A percentile compares a stretch with the other conserved stretches of the same genome.
Conservation (phyloP, 2,888 invertebrate species). For the Mythimna lalbum region DNA sequence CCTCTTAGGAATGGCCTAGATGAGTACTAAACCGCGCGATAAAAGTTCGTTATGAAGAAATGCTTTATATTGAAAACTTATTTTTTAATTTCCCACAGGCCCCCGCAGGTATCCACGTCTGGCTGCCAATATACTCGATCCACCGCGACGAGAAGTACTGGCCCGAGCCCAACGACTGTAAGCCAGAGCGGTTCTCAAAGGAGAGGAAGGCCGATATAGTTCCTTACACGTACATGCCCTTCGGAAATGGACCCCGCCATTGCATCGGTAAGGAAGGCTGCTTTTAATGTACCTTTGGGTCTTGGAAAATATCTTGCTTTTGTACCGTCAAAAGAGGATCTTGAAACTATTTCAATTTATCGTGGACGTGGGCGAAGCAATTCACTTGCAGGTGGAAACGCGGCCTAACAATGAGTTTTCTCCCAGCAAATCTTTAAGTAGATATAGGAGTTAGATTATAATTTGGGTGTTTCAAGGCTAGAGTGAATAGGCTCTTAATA, state of each 20-base stretch:
- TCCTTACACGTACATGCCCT: slow-evolving; percentile 83
- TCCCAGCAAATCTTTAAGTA: no score
- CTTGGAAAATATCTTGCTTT: not conserved
- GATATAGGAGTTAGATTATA: no score
- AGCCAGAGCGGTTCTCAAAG: slow-evolving; percentile 75
- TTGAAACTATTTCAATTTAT: not conserved
- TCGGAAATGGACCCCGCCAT: slow-evolving; percentile 85
- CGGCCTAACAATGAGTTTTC: no score
- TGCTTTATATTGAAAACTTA: no score
- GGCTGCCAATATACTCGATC: slow-evolving; percentile 79
- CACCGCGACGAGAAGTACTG: slow-evolving; percentile 84
- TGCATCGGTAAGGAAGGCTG: slow-evolving; percentile 79
- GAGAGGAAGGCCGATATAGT: slow-evolving; percentile 71
- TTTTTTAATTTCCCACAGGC: slow-evolving; percentile 64
- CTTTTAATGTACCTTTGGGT: not conserved
- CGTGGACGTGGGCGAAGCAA: no score
- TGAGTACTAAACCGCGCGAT: no score
- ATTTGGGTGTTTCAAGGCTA: no score
- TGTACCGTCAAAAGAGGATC: not conserved
- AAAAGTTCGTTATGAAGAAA: no score
- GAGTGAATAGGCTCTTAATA: no score
- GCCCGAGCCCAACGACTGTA: slow-evolving; percentile 74
- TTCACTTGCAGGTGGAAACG: no score
- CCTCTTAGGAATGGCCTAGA: no score
- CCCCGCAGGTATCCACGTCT: slow-evolving; percentile 76